Conservation (phyloP, 1,140 invertebrate genomes). For the Oedothorax gibbosus region DNA sequence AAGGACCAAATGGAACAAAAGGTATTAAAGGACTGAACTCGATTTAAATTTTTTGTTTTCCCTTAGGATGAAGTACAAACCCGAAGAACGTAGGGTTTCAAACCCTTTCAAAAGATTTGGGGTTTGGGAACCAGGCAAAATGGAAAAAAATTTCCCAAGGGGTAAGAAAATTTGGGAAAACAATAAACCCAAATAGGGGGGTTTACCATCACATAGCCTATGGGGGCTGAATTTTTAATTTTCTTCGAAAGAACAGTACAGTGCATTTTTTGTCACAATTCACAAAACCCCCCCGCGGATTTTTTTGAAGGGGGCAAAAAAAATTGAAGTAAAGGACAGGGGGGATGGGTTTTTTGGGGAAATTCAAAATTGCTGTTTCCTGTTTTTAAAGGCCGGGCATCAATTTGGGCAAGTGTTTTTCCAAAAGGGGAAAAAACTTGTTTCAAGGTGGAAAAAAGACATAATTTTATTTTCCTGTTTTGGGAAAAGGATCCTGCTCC, state of each 20-base stretch:
- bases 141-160: background rate
- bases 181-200: background rate
- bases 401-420: background rate
- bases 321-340: background rate
- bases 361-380: constrained; percentile 6
- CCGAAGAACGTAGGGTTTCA: background rate
- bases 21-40: background rate
- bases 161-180: background rate
- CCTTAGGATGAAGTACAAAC: constrained; percentile 24
- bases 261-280: constrained; percentile 25
- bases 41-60: constrained; percentile 8
- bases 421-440: background rate
- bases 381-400: constrained; percentile 26
- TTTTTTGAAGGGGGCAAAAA: background rate
- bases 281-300: background rate
- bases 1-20: background rate
- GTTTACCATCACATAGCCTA: background rate
- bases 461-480: background rate
- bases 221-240: background rate
- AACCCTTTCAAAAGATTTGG: background rate
- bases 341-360: background rate
- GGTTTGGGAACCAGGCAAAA: background rate
- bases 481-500: background rate
- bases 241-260: background rate
- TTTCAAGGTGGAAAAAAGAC: background rate